phyloP scores from a whole-genome alignment of 1,140 invertebrate genomes.

The Homarus americanus region DNA sequence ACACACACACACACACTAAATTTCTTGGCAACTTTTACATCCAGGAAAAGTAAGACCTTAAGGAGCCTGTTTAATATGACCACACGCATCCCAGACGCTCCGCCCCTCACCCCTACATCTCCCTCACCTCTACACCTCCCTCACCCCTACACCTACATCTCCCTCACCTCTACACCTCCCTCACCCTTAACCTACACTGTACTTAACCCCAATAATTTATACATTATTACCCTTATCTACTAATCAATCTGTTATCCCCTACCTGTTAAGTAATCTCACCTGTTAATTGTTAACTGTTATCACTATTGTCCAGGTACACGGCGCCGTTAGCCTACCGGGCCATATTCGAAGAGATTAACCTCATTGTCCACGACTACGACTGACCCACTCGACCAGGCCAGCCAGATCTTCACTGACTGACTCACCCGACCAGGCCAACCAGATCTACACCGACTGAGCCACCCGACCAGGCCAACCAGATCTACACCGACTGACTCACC shows the following conservation, averaged over 20 bases:
- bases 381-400: not conserved
- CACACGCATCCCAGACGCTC: too few species aligned
- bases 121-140: not conserved
- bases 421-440: too few species aligned
- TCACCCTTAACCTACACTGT: not conserved
- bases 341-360: conserved; percentile 39
- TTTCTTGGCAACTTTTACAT: too few species aligned
- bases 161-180: not conserved
- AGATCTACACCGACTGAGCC: too few species aligned
- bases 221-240: not conserved
- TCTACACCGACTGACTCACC: too few species aligned
- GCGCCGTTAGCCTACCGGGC: not conserved
- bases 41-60: too few species aligned
- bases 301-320: conserved; percentile 15
- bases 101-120: not conserved
- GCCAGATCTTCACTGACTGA: too few species aligned
- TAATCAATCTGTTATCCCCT: not conserved
- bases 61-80: too few species aligned
- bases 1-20: too few species aligned
- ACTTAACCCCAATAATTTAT: too few species aligned
- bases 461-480: too few species aligned
- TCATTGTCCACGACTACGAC: conserved; percentile 5
- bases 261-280: too few species aligned
- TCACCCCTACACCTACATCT: not conserved
- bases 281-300: not conserved